Evolutionary conservation across 2,888 invertebrate species (phyloP).

Genomic region (Germaria angustata): DNA sequence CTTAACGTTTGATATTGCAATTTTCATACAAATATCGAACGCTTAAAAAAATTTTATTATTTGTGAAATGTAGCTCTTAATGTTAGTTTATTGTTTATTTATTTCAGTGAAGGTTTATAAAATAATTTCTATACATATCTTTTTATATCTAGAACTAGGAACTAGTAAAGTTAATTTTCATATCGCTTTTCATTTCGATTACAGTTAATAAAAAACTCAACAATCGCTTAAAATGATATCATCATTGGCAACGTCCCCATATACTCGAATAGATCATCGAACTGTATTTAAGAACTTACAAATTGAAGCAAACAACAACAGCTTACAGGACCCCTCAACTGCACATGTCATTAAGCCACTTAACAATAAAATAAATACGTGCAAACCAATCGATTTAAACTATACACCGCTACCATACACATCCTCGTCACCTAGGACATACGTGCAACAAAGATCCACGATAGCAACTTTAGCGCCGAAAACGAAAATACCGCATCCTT

Average conservation of each 20-base stretch:
- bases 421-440: conserved; percentile 38
- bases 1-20: too few relatives aligned
- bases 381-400: conserved; percentile 37
- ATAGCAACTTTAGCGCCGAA: conserved; percentile 62
- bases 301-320: conserved; percentile 32
- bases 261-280: conserved; percentile 59
- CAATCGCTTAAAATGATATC: conserved; percentile 45
- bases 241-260: conserved; percentile 49
- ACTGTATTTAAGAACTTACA: conserved; percentile 50
- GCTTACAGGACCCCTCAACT: not conserved
- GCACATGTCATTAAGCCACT: conserved; percentile 52
- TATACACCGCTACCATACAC: too few relatives aligned
- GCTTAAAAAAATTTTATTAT: too few relatives aligned
- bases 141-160: too few relatives aligned
- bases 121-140: too few relatives aligned
- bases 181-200: not conserved
- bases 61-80: too few relatives aligned
- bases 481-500: conserved; percentile 73
- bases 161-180: too few relatives aligned
- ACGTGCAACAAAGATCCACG: conserved; percentile 11
- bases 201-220: conserved; percentile 37
- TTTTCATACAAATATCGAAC: too few relatives aligned
- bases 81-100: too few relatives aligned
- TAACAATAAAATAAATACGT: conserved; percentile 50
- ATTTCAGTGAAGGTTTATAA: too few relatives aligned